Conservation (phyloP, 2,797 vertebrate genomes). For the Catamblyrhynchus diadema region DNA sequence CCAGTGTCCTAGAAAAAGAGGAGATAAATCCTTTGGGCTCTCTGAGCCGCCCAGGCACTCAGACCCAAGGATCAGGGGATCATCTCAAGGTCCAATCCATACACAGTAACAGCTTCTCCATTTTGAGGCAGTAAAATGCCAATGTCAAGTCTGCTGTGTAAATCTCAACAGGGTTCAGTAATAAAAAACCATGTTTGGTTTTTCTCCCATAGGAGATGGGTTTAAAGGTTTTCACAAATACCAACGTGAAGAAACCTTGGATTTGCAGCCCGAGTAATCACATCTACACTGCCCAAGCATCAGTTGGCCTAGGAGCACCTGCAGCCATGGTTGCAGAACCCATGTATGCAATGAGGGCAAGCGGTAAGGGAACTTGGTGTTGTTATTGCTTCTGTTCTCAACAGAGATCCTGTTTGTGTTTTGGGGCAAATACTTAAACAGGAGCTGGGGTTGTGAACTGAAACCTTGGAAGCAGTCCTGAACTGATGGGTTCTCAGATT, state of each 20-base stretch:
- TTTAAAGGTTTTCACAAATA: slow-evolving; percentile 74
- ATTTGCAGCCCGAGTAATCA: not conserved
- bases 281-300: fast-evolving
- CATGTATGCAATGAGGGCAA: not conserved
- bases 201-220: slow-evolving; percentile 68
- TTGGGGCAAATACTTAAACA: not conserved
- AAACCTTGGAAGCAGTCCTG: not conserved
- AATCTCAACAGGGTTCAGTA: not conserved
- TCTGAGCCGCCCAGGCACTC: not conserved
- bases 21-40: not conserved
- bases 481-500: not conserved
- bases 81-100: not conserved
- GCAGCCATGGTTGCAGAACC: fast-evolving
- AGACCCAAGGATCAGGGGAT: not conserved
- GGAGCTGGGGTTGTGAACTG: not conserved
- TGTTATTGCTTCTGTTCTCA: not conserved
- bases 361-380: not conserved
- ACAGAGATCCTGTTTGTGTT: not conserved
- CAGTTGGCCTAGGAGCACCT: fast-evolving
- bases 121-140: not conserved
- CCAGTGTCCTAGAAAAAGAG: not conserved
- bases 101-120: not conserved
- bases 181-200: not conserved
- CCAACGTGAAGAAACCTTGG: slow-evolving; percentile 58
- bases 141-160: not conserved